Conservation (phyloP, 1,140 invertebrate genomes). For the Lysiphlebus fabarum region DNA sequence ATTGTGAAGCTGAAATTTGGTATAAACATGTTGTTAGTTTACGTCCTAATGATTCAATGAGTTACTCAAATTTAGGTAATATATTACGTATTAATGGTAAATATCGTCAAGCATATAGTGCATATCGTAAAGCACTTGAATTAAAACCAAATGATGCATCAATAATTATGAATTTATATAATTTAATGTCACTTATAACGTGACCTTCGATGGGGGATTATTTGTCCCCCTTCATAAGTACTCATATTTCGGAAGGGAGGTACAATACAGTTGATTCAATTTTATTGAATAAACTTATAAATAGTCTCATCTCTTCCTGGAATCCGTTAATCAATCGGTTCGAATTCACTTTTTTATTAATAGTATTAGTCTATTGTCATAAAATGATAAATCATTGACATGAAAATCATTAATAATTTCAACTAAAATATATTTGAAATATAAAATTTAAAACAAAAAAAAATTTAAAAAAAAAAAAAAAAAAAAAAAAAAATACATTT, state of each 20-base stretch:
- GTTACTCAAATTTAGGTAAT: conserved; percentile 89
- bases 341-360: conserved; percentile 23
- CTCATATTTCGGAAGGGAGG: conserved; percentile 25
- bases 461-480: conserved; percentile 43
- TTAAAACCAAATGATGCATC: conserved; percentile 82
- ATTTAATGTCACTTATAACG: conserved; percentile 64
- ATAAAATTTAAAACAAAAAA: conserved; percentile 37
- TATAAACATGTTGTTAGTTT: conserved; percentile 73
- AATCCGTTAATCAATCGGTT: conserved; percentile 28
- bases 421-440: conserved; percentile 43
- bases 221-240: conserved; percentile 21
- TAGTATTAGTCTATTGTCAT: conserved; percentile 9
- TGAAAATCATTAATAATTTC: conserved; percentile 39
- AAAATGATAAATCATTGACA: conserved; percentile 27
- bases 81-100: conserved; percentile 91
- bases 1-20: conserved; percentile 77
- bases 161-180: conserved; percentile 83
- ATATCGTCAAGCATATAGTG: conserved; percentile 76
- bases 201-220: conserved; percentile 41
- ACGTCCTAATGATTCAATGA: conserved; percentile 77
- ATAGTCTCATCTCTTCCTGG: conserved; percentile 28
- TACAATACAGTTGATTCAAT: conserved; percentile 15
- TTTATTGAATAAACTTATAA: conserved; percentile 23
- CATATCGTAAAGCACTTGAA: conserved; percentile 77
- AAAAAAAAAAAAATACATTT: too few species aligned